These are phyloP conservation scores for Brachypterus glaber DNA, from an alignment of 2,888 invertebrate genomes.

Conservation along the genomic window DNA sequence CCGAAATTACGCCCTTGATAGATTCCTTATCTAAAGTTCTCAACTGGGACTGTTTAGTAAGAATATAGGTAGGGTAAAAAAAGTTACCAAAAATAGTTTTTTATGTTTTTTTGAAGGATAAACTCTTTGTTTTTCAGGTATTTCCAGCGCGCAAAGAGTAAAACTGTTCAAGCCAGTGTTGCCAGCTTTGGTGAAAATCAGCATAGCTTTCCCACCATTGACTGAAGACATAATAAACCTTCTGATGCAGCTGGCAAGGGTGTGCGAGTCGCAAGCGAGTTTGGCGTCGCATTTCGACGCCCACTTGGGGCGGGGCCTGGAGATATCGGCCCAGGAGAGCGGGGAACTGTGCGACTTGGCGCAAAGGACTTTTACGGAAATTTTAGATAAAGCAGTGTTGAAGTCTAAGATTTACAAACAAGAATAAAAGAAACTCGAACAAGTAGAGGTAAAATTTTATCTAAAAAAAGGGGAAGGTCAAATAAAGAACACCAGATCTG, in stretches of 20 bases:
- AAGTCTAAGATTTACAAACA: slow-evolving; percentile 55
- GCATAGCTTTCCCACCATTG: slow-evolving; percentile 85
- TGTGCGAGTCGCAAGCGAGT: slow-evolving; percentile 76
- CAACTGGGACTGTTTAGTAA: too few species aligned
- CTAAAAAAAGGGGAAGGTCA: too few species aligned
- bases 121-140: slow-evolving; percentile 54
- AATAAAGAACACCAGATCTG: too few species aligned
- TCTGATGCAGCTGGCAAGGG: slow-evolving; percentile 74
- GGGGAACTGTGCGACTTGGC: slow-evolving; percentile 36
- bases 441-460: too few species aligned
- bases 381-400: slow-evolving; percentile 55
- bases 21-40: too few species aligned
- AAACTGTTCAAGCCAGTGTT: slow-evolving; percentile 76
- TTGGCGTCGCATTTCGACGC: slow-evolving; percentile 43
- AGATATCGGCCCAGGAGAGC: slow-evolving; percentile 35
- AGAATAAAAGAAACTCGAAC: too few species aligned
- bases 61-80: too few species aligned
- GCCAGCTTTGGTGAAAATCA: slow-evolving; percentile 77
- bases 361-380: slow-evolving; percentile 49
- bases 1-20: too few species aligned
- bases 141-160: slow-evolving; percentile 69
- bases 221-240: slow-evolving; percentile 81
- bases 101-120: too few species aligned
- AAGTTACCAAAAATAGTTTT: too few species aligned
- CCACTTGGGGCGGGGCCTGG: slow-evolving; percentile 35